Evolutionary conservation across 2,113 vertebrate genomes (phyloP).

Genomic region (Bothrops jararaca): DNA sequence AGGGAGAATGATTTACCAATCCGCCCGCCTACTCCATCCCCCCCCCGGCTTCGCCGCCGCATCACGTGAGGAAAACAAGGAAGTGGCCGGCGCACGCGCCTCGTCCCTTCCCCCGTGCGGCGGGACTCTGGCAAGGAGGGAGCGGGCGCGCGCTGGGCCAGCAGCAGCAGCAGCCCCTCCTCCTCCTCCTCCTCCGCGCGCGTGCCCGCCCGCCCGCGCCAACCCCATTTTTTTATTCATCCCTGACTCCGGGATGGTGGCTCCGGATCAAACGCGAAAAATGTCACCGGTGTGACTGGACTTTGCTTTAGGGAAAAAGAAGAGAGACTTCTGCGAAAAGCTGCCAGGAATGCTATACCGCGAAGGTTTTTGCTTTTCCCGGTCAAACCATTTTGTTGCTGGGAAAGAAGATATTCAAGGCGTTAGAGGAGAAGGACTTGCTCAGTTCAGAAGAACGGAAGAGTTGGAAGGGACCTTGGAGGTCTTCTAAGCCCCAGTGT

Average conservation of each 20-base stretch:
- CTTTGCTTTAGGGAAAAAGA: neutral
- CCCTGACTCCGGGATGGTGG: neutral
- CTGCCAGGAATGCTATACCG: too few species aligned
- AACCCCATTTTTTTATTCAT: neutral
- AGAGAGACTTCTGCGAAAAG: too few species aligned
- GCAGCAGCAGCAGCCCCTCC: too few species aligned
- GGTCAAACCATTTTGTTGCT: too few species aligned
- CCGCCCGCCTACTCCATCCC: neutral
- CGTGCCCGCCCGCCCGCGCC: neutral
- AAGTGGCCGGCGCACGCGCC: neutral
- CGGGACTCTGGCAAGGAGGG: neutral
- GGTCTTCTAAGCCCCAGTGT: too few species aligned
- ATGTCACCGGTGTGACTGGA: neutral
- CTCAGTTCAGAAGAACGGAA: too few species aligned
- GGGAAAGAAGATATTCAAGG: too few species aligned
- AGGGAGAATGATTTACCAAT: neutral
- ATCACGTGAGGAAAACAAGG: constrained; percentile 8
- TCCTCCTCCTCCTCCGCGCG: neutral
- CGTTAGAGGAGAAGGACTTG: too few species aligned
- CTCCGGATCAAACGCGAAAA: neutral
- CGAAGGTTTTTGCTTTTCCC: too few species aligned
- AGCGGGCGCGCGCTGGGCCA: fast-evolving
- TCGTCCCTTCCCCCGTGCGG: neutral
- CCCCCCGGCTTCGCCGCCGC: fast-evolving
- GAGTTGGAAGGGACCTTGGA: too few species aligned